Evolutionary conservation across 1,140 invertebrate species (phyloP).

Genomic region (Bicyclus anynana): DNA sequence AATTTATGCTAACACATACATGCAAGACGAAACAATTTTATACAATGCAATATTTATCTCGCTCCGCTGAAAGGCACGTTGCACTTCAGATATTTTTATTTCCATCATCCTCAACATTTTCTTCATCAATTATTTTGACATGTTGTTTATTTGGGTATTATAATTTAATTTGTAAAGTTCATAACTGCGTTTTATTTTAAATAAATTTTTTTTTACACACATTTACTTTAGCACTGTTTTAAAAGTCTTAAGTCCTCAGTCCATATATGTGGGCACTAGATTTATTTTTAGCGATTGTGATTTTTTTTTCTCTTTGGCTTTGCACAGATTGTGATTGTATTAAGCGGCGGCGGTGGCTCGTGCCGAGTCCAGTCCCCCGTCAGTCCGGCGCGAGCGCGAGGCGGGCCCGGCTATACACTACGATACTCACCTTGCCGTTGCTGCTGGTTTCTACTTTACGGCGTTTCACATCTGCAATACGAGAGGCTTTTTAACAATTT

Average conservation of each 20-base stretch:
- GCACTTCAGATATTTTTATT: background rate
- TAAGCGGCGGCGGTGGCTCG: background rate
- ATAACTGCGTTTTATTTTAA: slow-evolving; percentile 3
- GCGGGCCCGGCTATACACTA: slow-evolving; percentile 68
- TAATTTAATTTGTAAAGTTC: background rate
- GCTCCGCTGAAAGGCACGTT: background rate
- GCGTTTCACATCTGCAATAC: slow-evolving; percentile 84
- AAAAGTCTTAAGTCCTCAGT: background rate
- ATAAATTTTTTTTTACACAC: slow-evolving; percentile 2
- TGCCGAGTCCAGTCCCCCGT: slow-evolving; percentile 69
- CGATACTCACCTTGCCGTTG: slow-evolving; percentile 86
- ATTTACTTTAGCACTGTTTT: slow-evolving; percentile 6
- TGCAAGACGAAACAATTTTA: slow-evolving; percentile 14
- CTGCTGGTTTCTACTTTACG: slow-evolving; percentile 86
- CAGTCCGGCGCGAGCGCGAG: slow-evolving; percentile 70
- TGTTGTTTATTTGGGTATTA: background rate
- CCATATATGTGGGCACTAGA: background rate
- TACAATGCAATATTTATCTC: slow-evolving; percentile 3
- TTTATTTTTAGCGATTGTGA: background rate
- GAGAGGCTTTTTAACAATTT: slow-evolving; percentile 1
- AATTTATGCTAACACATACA: slow-evolving; percentile 10
- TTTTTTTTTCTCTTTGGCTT: too few species aligned
- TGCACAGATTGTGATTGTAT: too few species aligned
- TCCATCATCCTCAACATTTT: background rate
- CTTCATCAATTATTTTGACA: background rate